Conservation (phyloP, 2,113 vertebrate species). For the Mungos mungo region DNA sequence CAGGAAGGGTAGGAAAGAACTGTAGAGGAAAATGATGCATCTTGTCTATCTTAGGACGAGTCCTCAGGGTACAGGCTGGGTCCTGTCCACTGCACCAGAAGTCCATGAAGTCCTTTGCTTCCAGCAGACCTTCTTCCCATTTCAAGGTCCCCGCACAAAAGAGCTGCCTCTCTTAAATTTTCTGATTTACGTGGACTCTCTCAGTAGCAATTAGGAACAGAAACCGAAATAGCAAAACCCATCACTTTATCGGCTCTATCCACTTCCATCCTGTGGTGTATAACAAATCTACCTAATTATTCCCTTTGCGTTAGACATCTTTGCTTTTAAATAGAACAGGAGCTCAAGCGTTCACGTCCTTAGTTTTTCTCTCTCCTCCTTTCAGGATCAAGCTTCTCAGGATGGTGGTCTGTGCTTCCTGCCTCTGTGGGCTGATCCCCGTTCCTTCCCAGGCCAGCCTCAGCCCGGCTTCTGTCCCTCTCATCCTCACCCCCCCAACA, state of each 20-base stretch:
- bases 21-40: not conserved
- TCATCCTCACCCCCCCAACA: no score
- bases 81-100: no score
- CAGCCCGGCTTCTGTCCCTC: not conserved
- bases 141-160: rapidly evolving
- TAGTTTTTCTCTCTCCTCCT: not conserved
- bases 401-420: rapidly evolving
- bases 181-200: not conserved
- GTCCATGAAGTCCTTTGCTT: rapidly evolving
- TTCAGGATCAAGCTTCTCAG: no score
- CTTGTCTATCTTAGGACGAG: not conserved
- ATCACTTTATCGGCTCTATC: not conserved
- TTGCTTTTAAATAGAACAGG: not conserved
- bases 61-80: rapidly evolving
- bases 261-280: not conserved
- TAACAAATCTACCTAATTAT: not conserved
- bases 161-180: not conserved
- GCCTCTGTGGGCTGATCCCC: rapidly evolving
- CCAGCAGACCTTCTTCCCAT: rapidly evolving
- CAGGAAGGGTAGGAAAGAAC: not conserved
- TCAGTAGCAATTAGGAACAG: not conserved
- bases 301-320: not conserved
- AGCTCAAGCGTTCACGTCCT: rapidly evolving
- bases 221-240: not conserved
- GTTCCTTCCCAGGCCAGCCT: rapidly evolving